Evolutionary conservation across 2,113 vertebrate genomes (phyloP), one percentile per base, ranked within the genome.

Genomic region (Girardinichthys multiradiatus): DNA sequence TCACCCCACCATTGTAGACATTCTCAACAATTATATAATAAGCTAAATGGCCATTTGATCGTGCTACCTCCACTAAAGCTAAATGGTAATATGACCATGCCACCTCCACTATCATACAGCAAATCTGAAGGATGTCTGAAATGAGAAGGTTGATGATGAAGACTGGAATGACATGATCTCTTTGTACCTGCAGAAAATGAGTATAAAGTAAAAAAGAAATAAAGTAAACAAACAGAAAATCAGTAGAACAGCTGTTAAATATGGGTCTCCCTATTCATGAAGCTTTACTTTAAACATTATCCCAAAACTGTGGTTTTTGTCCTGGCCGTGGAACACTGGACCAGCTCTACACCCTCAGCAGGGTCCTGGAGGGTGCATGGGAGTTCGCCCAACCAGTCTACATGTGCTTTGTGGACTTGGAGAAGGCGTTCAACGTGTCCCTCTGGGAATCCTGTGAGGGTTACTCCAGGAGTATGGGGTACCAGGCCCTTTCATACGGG

Each of bases 31-130:
- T 2, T 26, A 3, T 1, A 57, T 26, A 2, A n/a, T 0, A 0
- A n/a, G 11, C 11, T 1, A 26, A 11, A 26, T 3, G 1, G 54
- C 1, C 10, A 1, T 24, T 4, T 24, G 4, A 0, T 2, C 0
- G 10, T 24, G 0, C 54, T 24, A 26, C 0, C 6, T 57, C 0
- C 2, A 57, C 2, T n/a, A 57, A 0, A n/a, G 11, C 11, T 1
- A 26, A 11, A 26, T 3, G 1, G 54, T 3, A 1, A 1, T 24
- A 1, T 24, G 4, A 0, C 10, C 0, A 11, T 24, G 0, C 54
- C 54, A 26, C 0, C 6, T 57, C 0, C 2, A 57, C 2, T n/a
- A 57, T 26, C 54, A 57, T 57, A 26, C n/a, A 57, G 54, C 10
- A 26, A 26, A 57, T 57, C 54, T 57, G 54, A 57, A 26, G 10